These are phyloP conservation scores for Melierax canorus DNA, from an alignment of 2,113 vertebrate genomes.

Conservation along the genomic window DNA sequence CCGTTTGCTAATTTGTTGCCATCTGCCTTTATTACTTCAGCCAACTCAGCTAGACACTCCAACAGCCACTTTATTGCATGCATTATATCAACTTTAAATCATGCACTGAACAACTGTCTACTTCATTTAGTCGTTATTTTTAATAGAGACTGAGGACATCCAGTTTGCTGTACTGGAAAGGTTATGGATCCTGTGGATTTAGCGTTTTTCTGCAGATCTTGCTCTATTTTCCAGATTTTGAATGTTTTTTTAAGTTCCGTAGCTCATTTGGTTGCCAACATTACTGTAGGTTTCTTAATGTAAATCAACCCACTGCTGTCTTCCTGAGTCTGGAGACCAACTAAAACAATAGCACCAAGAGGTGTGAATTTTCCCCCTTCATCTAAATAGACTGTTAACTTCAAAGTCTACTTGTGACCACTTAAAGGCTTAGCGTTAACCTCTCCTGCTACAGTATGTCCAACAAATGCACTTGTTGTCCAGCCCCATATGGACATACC, in stretches of 20 bases:
- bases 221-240: not conserved
- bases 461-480: not conserved
- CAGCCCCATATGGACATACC: not conserved
- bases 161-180: not conserved
- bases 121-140: not conserved
- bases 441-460: not conserved
- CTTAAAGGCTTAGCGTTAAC: not conserved
- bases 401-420: not conserved
- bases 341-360: not conserved
- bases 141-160: not conserved
- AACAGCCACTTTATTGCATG: not conserved
- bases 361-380: not conserved
- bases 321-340: not conserved
- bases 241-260: not conserved
- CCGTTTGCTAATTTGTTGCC: not conserved
- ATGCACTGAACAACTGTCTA: not conserved
- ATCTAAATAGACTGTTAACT: not conserved
- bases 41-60: not conserved
- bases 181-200: not conserved
- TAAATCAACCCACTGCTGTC: not conserved
- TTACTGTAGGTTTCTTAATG: not conserved
- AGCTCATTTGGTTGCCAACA: not conserved
- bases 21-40: not conserved
- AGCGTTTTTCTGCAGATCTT: not conserved
- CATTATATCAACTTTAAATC: not conserved